These are phyloP conservation scores for Harmothoe impar DNA, from an alignment of 2,888 invertebrate species.

Conservation along the genomic window DNA sequence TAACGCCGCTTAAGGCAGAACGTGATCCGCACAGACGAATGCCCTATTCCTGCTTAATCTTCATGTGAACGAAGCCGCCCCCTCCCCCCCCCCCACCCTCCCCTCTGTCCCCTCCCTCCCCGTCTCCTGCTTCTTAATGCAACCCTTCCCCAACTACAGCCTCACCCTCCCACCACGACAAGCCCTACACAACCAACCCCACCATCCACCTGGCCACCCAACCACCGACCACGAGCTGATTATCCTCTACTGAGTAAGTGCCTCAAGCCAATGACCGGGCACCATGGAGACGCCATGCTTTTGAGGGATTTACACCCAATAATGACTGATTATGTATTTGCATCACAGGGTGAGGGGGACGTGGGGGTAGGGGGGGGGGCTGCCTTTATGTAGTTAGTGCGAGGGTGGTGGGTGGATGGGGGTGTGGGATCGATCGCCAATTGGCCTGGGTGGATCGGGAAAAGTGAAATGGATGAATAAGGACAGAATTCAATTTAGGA, in stretches of 20 bases:
- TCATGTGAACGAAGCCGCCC: neutral
- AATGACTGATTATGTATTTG: slow-evolving; percentile 39
- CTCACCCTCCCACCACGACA: too few species aligned
- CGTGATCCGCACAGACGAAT: slow-evolving; percentile 27
- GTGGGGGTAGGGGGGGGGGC: neutral
- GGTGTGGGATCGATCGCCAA: slow-evolving; percentile 17
- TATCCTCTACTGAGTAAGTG: slow-evolving; percentile 8
- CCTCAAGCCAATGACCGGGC: neutral
- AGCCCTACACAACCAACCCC: too few species aligned
- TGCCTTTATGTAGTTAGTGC: too few species aligned
- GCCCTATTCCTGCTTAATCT: neutral
- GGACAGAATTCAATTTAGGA: slow-evolving; percentile 25
- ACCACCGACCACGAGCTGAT: neutral
- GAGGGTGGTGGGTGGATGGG: too few species aligned
- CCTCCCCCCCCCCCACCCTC: too few species aligned
- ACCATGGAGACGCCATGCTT: neutral
- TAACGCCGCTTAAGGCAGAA: slow-evolving; percentile 17
- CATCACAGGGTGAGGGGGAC: neutral
- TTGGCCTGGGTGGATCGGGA: neutral
- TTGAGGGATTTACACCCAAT: slow-evolving; percentile 31
- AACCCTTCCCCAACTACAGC: too few species aligned
- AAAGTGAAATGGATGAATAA: slow-evolving; percentile 47
- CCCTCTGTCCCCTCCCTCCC: too few species aligned
- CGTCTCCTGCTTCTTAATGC: too few species aligned
- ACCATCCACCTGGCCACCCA: too few species aligned